phyloP scores from a whole-genome alignment of 2,888 invertebrate species.

The Hyalella azteca region DNA sequence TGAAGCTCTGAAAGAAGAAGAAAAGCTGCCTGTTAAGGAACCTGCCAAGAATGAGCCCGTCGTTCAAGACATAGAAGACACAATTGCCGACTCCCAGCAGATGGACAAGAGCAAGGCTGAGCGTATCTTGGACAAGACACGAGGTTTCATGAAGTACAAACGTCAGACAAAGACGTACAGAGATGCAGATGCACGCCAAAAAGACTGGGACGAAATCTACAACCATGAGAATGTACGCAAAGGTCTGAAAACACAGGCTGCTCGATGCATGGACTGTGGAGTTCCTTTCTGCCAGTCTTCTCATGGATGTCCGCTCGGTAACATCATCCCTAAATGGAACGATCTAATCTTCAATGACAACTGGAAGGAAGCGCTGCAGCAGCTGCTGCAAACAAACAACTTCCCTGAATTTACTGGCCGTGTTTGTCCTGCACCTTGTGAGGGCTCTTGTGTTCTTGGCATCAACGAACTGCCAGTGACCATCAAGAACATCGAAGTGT shows the following conservation, averaged over 20 bases:
- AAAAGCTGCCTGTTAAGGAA: constrained; percentile 58
- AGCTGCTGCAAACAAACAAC: constrained; percentile 96
- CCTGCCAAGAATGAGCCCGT: constrained; percentile 63
- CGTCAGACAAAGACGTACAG: constrained; percentile 87
- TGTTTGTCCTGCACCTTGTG: constrained; percentile 88
- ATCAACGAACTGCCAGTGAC: constrained; percentile 97
- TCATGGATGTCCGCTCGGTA: constrained; percentile 96
- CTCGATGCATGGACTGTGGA: constrained; percentile 78
- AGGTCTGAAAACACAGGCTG: constrained; percentile 87
- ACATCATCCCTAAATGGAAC: constrained; percentile 99
- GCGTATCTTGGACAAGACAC: constrained; percentile 80
- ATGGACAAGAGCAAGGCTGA: constrained; percentile 81
- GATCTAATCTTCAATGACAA: constrained; percentile 92
- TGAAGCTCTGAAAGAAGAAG: constrained; percentile 42
- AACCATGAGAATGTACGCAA: constrained; percentile 80
- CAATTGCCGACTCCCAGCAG: constrained; percentile 74
- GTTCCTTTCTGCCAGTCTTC: constrained; percentile 96
- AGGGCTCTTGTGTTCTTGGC: constrained; percentile 77
- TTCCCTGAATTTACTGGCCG: constrained; percentile 97
- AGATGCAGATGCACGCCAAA: constrained; percentile 79
- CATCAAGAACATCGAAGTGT: constrained; percentile 98
- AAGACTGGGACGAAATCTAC: constrained; percentile 98
- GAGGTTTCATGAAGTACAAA: constrained; percentile 95
- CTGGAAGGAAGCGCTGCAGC: constrained; percentile 92
- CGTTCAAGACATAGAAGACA: constrained; percentile 86